Conservation (phyloP, 2,113 vertebrate species). For the Notothenia rossii region DNA sequence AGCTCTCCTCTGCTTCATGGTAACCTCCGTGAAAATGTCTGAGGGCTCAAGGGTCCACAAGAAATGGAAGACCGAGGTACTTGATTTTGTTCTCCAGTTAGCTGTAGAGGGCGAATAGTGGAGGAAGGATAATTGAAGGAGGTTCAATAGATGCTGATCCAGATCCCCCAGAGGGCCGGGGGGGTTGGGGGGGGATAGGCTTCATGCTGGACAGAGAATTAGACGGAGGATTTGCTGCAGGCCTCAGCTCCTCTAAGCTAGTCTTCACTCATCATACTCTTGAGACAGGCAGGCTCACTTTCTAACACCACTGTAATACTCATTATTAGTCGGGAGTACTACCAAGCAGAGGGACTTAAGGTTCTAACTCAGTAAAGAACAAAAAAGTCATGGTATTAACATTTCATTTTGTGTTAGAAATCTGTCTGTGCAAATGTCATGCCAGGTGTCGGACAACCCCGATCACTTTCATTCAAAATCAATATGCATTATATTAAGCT, state of each 20-base stretch:
- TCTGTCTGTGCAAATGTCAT: neutral
- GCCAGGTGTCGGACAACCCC: neutral
- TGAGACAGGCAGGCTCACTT: constrained; percentile 54
- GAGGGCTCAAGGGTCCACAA: constrained; percentile 17
- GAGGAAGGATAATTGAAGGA: constrained; percentile 75
- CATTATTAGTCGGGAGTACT: constrained; percentile 59
- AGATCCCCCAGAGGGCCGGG: constrained; percentile 48
- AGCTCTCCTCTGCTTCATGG: constrained; percentile 15
- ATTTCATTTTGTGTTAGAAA: neutral
- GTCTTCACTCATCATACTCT: constrained; percentile 56
- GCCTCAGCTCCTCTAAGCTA: constrained; percentile 56
- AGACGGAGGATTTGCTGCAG: constrained; percentile 67
- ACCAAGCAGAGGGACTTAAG: constrained; percentile 15
- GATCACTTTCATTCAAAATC: constrained; percentile 1
- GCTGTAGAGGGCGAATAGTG: constrained; percentile 62
- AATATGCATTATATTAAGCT: neutral
- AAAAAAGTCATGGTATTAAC: neutral
- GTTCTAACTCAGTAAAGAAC: constrained; percentile 14
- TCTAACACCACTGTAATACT: constrained; percentile 63
- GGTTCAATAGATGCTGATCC: constrained; percentile 76
- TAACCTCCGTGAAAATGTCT: constrained; percentile 26
- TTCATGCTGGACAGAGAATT: constrained; percentile 68
- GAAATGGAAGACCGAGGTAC: constrained; percentile 49
- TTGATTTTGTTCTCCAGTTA: constrained; percentile 62
- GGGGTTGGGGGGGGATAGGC: constrained; percentile 47